These are phyloP conservation scores for Zingel zingel DNA, from an alignment of 2,113 vertebrate genomes.

Conservation along the genomic window DNA sequence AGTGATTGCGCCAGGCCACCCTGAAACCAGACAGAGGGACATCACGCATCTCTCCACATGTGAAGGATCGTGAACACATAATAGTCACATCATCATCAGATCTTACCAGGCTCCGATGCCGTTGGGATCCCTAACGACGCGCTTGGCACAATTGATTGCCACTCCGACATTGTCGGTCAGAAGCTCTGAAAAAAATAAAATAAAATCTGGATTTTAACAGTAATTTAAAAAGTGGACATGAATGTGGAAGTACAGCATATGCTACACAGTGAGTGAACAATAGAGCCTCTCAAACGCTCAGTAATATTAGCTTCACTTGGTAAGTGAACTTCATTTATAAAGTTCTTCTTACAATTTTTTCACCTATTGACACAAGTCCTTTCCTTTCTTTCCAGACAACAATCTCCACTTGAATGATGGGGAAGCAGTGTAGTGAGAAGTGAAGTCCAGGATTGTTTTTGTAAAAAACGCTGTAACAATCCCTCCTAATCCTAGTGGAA, in stretches of 20 bases:
- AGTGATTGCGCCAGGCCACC: slow-evolving; percentile 38
- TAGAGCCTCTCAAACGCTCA: too few relatives aligned
- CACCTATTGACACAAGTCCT: background rate
- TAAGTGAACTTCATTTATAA: background rate
- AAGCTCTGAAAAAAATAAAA: slow-evolving; percentile 31
- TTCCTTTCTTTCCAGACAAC: too few relatives aligned
- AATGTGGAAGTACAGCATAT: background rate
- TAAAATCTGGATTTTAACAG: background rate
- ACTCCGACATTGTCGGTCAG: background rate
- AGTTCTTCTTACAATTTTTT: too few relatives aligned
- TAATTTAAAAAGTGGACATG: background rate
- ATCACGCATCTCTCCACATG: background rate
- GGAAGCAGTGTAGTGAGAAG: too few relatives aligned
- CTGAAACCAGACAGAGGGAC: slow-evolving; percentile 44
- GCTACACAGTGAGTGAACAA: background rate
- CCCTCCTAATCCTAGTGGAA: too few relatives aligned
- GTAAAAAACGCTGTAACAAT: too few relatives aligned
- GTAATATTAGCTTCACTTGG: background rate
- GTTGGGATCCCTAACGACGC: slow-evolving; percentile 31
- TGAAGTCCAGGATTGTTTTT: too few relatives aligned
- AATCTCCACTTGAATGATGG: too few relatives aligned
- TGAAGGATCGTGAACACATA: background rate
- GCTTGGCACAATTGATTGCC: slow-evolving; percentile 59
- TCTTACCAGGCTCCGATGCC: slow-evolving; percentile 63
- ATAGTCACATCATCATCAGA: background rate